Evolutionary conservation across 1,140 invertebrate species (phyloP).

Genomic region (Diplogasteroides magnus): DNA sequence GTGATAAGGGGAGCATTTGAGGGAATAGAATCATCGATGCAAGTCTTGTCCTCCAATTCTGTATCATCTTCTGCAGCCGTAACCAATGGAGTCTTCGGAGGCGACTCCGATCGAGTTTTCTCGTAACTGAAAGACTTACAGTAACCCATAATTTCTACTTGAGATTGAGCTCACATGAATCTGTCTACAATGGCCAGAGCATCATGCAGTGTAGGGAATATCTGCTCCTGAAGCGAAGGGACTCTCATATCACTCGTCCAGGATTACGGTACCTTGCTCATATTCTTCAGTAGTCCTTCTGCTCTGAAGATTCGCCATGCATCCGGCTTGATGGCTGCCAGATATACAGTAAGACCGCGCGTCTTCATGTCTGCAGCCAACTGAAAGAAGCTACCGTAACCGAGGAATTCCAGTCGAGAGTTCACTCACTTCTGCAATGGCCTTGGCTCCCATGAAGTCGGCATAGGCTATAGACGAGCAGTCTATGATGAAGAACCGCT

Average conservation of each 20-base stretch:
- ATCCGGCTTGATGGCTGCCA: not conserved
- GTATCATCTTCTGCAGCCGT: too few species aligned
- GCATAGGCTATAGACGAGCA: constrained; percentile 23
- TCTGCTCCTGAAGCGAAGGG: not conserved
- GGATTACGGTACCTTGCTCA: not conserved
- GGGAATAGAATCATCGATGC: too few species aligned
- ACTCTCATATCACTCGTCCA: too few species aligned
- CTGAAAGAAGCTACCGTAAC: too few species aligned
- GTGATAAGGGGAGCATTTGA: too few species aligned
- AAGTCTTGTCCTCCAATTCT: too few species aligned
- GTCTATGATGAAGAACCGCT: constrained; percentile 19
- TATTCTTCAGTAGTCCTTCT: not conserved
- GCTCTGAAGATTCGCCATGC: not conserved
- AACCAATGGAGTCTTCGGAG: too few species aligned
- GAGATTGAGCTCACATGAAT: not conserved
- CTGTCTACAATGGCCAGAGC: not conserved
- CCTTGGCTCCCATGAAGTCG: constrained; percentile 17
- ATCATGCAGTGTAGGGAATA: not conserved
- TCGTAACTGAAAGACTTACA: too few species aligned
- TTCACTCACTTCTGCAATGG: constrained; percentile 11
- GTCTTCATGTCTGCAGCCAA: not conserved
- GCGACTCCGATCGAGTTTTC: too few species aligned
- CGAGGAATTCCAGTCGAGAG: too few species aligned
- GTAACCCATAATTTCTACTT: too few species aligned
- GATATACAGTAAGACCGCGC: not conserved